Evolutionary conservation across 2,888 invertebrate species (phyloP).

Genomic region (Amiota communis): DNA sequence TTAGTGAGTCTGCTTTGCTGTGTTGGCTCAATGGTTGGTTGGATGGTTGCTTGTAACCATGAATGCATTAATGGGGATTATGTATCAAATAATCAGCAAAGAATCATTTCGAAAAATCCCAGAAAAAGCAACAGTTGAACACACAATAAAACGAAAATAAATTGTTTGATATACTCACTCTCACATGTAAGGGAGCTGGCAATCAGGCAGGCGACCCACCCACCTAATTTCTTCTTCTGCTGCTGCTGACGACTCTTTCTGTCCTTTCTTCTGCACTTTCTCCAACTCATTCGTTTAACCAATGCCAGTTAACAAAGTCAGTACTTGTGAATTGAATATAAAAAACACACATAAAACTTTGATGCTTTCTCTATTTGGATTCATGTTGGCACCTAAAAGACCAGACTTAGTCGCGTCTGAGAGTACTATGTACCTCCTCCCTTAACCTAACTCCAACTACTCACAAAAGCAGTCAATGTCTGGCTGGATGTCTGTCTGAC

Average conservation of each 20-base stretch:
- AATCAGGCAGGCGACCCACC: too few relatives aligned
- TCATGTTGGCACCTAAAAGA: slow-evolving; percentile 47
- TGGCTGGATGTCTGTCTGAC: too few relatives aligned
- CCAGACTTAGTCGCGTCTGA: slow-evolving; percentile 48
- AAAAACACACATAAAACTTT: slow-evolving; percentile 62
- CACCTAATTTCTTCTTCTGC: too few relatives aligned
- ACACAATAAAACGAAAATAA: slow-evolving; percentile 13
- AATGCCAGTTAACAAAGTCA: slow-evolving; percentile 36
- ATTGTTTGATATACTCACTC: slow-evolving; percentile 5
- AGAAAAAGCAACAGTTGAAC: slow-evolving; percentile 18
- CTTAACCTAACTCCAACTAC: too few relatives aligned
- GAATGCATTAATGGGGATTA: slow-evolving; percentile 13
- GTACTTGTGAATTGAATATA: slow-evolving; percentile 65
- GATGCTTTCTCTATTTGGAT: slow-evolving; percentile 47
- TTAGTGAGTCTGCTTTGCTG: not conserved
- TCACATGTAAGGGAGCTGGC: too few relatives aligned
- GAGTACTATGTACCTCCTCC: slow-evolving; percentile 22
- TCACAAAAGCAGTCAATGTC: too few relatives aligned
- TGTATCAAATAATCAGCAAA: slow-evolving; percentile 13
- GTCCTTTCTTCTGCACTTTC: too few relatives aligned
- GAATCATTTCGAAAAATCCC: slow-evolving; percentile 13
- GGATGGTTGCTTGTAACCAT: not conserved
- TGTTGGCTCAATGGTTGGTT: too few relatives aligned
- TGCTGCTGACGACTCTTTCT: too few relatives aligned
- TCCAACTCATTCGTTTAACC: slow-evolving; percentile 4